A percentile compares a stretch with the other conserved stretches of the same genome.
Conservation (phyloP, 2,797 vertebrate genomes). For the Microctenopoma stevenorrisi region DNA sequence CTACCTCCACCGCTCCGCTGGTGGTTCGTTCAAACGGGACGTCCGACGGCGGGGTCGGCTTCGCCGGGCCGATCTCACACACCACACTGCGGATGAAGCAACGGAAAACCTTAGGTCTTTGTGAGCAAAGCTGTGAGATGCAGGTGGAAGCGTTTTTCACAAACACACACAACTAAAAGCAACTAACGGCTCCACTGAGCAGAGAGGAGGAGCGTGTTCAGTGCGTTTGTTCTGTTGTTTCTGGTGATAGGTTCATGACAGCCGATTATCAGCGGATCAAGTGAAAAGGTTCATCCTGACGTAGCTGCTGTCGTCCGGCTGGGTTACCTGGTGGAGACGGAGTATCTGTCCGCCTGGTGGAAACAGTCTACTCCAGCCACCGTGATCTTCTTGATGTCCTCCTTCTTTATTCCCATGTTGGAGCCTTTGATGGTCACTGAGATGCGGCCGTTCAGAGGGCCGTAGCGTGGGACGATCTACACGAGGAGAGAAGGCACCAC, state of each 20-base stretch:
- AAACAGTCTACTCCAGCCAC: constrained; percentile 87
- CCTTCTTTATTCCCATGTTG: constrained; percentile 90
- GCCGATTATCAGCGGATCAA: constrained; percentile 2
- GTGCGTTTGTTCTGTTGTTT: neutral
- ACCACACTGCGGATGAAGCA: constrained; percentile 84
- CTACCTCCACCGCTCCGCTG: constrained; percentile 78
- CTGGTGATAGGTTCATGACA: constrained; percentile 1
- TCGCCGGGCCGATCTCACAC: constrained; percentile 84
- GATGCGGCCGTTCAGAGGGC: constrained; percentile 89
- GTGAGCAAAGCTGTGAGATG: too few relatives aligned
- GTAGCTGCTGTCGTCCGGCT: neutral
- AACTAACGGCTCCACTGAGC: too few relatives aligned
- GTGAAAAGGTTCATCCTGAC: neutral
- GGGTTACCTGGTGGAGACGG: constrained; percentile 90
- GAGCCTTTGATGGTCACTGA: constrained; percentile 92
- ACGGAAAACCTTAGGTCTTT: too few relatives aligned
- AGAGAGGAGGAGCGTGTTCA: too few relatives aligned
- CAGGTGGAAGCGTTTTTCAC: too few relatives aligned
- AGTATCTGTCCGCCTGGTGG: constrained; percentile 88
- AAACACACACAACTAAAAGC: too few relatives aligned
- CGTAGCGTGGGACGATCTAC: constrained; percentile 90
- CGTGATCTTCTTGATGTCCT: constrained; percentile 87
- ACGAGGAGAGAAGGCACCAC: neutral
- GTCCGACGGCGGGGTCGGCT: constrained; percentile 33
- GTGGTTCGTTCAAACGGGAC: neutral